Base-by-base conservation (phyloP, 2,113 vertebrate genomes). In the Phyllopteryx taeniolatus region DNA sequence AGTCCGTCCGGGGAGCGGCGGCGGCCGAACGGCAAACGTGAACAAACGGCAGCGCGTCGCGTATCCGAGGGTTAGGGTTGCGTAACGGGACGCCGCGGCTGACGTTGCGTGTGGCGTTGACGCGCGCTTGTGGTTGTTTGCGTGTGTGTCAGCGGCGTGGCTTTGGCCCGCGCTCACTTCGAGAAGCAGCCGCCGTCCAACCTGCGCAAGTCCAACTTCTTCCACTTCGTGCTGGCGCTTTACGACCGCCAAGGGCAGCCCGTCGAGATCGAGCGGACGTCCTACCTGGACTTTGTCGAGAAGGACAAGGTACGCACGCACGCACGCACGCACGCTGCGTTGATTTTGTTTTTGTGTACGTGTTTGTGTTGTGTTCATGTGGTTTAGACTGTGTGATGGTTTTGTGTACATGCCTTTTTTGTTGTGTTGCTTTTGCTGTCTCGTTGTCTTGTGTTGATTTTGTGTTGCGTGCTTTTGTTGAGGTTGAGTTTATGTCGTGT, bases 181-280 rank as follows among this genome's bases (percentile, higher is more conserved):
- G 97, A 99, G 94, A 99, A 98, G 90, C 97, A 98, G 92, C 97
- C 97, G 0, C 97, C 96, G 0, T 96, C 97, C 82, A 99, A 99
- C 93, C 94, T 98, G 89, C 91, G 96, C 75, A 98, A 98, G 82
- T 98, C 96, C 92, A 98, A 97, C 93, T 98, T 98, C 94, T 98
- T 98, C 94, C 96, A 98, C 92, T 98, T 98, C 0, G 97, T 99
- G 1, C 86, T 99, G 93, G 97, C 97, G 63, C 93, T 99, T 87
- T 99, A 98, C 39, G 97, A 98, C 91, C 93, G 96, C 1, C 97
- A 98, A 86, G 97, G 97, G 1, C 97, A 99, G 89, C 97, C 97
- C 0, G 97, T 98, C 74, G 97, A 99, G 92, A 95, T 98, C 68
- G 96, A 98, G 93, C 94, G 96, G 86, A 97, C 96, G 1, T 95